A percentile compares a stretch with the other conserved stretches of the same genome.
Conservation (phyloP, 2,113 vertebrate species). For the Ptilorrhoa leucosticta region DNA sequence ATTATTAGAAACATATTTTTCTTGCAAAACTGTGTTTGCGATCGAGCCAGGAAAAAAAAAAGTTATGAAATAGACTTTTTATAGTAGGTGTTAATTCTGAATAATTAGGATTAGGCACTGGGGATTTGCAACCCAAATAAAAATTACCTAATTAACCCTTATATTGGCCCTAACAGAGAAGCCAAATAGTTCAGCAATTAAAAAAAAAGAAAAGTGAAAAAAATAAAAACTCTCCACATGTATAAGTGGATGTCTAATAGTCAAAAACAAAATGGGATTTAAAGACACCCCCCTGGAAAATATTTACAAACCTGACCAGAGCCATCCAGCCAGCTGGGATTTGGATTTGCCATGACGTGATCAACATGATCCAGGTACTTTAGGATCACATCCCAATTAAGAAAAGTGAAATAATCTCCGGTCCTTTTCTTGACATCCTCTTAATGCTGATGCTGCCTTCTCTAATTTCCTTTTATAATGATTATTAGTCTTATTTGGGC, state of each 20-base stretch:
- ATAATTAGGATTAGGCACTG: constrained; percentile 63
- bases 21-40: constrained; percentile 30
- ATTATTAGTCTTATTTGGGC: neutral
- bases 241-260: neutral
- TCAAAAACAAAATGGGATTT: neutral
- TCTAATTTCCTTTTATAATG: neutral
- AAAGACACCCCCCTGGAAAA: neutral
- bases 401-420: neutral
- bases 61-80: constrained; percentile 55
- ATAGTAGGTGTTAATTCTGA: constrained; percentile 66
- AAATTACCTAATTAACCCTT: constrained; percentile 70
- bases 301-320: neutral
- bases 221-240: neutral
- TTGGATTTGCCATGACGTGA: neutral
- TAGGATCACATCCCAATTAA: neutral
- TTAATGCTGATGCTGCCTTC: neutral
- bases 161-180: constrained; percentile 52
- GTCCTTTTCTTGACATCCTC: neutral
- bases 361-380: neutral
- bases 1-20: constrained; percentile 67
- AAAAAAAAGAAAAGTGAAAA: neutral
- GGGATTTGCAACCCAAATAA: constrained; percentile 70
- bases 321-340: neutral
- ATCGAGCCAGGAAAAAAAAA: constrained; percentile 10
- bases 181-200: constrained; percentile 44